Conservation (phyloP, 2,888 invertebrate species). For the Dicyrtomina minuta region DNA sequence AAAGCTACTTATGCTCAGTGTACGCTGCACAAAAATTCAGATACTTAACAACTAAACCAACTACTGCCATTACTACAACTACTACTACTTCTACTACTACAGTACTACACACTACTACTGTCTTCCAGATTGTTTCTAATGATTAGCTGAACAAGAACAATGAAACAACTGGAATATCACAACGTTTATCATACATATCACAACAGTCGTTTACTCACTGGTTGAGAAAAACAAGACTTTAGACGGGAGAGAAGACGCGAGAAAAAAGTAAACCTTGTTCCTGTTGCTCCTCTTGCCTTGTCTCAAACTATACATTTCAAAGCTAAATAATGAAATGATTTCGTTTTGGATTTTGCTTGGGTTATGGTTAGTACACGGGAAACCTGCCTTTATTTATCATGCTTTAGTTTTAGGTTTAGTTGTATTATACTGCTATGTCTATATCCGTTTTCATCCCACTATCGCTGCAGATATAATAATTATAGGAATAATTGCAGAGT, state of each 20-base stretch:
- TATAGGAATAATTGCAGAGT: too few relatives aligned
- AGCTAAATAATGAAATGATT: too few relatives aligned
- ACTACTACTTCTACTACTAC: not conserved
- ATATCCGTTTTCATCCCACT: too few relatives aligned
- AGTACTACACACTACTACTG: not conserved
- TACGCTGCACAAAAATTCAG: not conserved
- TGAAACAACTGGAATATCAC: constrained; percentile 14
- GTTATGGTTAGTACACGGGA: not conserved
- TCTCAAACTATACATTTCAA: not conserved
- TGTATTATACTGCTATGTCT: too few relatives aligned
- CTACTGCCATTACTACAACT: not conserved
- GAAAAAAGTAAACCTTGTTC: constrained; percentile 16
- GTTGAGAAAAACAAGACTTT: constrained; percentile 12
- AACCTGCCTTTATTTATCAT: too few relatives aligned
- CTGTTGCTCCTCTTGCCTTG: too few relatives aligned
- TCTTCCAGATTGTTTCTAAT: constrained; percentile 8
- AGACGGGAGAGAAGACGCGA: not conserved
- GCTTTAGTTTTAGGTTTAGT: too few relatives aligned
- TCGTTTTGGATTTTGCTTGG: too few relatives aligned
- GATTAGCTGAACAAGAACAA: constrained; percentile 16
- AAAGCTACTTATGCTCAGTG: too few relatives aligned
- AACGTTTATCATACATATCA: not conserved
- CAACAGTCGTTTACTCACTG: constrained; percentile 9
- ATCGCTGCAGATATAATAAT: too few relatives aligned
- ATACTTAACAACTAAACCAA: too few relatives aligned